These are phyloP conservation scores for Phyllostomus hastatus DNA, from an alignment of 2,113 vertebrate species.

Conservation along the genomic window DNA sequence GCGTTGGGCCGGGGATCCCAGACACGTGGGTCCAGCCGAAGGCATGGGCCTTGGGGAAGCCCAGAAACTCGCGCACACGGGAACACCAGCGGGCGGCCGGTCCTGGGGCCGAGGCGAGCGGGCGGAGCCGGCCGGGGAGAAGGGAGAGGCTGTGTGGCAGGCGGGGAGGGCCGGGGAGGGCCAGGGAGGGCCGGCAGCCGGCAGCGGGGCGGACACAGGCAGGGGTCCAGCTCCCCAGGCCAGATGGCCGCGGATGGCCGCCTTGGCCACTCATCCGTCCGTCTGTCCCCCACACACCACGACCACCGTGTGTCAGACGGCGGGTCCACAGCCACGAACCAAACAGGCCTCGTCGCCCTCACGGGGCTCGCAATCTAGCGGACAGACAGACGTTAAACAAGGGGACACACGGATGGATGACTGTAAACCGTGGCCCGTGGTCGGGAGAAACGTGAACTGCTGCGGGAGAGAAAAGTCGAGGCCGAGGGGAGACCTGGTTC, in stretches of 20 bases:
- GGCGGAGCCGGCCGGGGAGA: too few relatives aligned
- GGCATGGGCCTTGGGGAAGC: neutral
- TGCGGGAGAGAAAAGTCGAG: neutral
- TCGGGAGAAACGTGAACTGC: neutral
- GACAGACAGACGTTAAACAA: neutral
- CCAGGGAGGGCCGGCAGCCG: fast-evolving
- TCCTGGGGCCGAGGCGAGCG: neutral
- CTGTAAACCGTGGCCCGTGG: too few relatives aligned
- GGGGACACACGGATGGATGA: neutral
- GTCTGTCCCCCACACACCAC: neutral
- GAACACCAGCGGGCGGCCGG: neutral
- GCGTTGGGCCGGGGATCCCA: neutral
- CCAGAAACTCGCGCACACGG: neutral
- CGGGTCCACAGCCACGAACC: neutral
- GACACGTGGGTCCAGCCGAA: neutral
- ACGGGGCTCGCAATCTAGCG: neutral
- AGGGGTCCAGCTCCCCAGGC: neutral
- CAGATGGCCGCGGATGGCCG: neutral
- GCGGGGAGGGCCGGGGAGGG: neutral
- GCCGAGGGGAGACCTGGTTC: neutral
- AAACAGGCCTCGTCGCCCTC: neutral
- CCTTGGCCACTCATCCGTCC: neutral
- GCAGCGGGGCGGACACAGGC: neutral
- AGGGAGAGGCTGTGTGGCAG: neutral
- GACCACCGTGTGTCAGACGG: neutral